A percentile compares a stretch with the other conserved stretches of the same genome.
phyloP scores from a whole-genome alignment of 30 jellyfish, hydroid and myxozoan species.

The Phacellophora camtschatica region DNA sequence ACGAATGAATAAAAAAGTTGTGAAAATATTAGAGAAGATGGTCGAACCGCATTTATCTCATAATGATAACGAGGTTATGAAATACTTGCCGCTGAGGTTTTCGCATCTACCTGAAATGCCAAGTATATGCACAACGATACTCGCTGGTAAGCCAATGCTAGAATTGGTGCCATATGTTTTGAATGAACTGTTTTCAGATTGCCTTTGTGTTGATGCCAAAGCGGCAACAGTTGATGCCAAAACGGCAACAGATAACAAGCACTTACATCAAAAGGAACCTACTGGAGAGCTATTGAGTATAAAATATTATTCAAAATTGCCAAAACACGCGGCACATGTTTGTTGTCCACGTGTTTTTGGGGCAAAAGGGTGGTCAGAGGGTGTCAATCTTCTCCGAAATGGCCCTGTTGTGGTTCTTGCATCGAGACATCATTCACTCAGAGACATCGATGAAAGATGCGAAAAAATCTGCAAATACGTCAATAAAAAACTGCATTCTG shows the following conservation, averaged over 20 bases:
- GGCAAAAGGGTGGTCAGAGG: constrained; percentile 6
- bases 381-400: neutral
- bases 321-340: constrained; percentile 40
- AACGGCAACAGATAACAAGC: constrained; percentile 13
- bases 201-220: constrained; percentile 53
- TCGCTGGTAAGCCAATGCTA: constrained; percentile 54
- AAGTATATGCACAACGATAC: constrained; percentile 3
- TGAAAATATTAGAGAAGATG: constrained; percentile 39
- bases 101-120: constrained; percentile 15
- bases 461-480: neutral
- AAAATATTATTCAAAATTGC: neutral
- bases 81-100: constrained; percentile 26
- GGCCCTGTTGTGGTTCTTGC: constrained; percentile 63
- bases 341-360: constrained; percentile 43
- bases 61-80: constrained; percentile 38
- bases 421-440: constrained; percentile 3
- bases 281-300: constrained; percentile 48
- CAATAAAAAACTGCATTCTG: neutral
- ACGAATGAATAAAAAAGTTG: constrained; percentile 11
- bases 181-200: constrained; percentile 11
- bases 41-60: constrained; percentile 43
- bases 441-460: neutral
- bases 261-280: constrained; percentile 41
- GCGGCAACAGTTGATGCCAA: constrained; percentile 15
- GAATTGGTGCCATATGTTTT: constrained; percentile 19